A percentile compares a stretch with the other conserved stretches of the same genome.
Conservation (phyloP, 1,140 invertebrate species). For the Tenebrio molitor region DNA sequence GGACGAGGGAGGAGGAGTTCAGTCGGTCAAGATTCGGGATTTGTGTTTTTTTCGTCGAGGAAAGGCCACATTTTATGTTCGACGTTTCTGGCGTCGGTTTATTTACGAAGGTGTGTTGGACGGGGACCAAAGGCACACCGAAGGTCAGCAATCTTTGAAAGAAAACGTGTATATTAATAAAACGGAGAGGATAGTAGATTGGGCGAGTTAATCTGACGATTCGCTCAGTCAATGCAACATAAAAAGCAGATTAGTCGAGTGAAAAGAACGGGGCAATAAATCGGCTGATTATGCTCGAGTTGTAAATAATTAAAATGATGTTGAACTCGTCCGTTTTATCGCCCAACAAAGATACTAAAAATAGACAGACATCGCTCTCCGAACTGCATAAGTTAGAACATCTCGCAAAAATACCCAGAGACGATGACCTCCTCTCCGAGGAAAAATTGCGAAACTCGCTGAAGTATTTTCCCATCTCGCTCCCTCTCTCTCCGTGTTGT, state of each 20-base stretch:
- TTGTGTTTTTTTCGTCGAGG: no score
- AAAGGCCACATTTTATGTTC: no score
- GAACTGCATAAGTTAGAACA: neutral
- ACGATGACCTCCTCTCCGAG: constrained; percentile 4
- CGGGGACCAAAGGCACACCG: neutral
- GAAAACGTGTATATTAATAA: neutral
- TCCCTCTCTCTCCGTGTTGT: neutral
- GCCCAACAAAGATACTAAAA: neutral
- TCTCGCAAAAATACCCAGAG: neutral
- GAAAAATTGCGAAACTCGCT: neutral
- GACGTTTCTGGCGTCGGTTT: neutral
- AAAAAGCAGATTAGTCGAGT: neutral
- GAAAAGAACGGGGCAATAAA: neutral
- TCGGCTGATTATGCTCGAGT: neutral
- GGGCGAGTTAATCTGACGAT: neutral
- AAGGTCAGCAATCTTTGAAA: neutral
- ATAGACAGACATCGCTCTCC: neutral
- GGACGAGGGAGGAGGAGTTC: no score
- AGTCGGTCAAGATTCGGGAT: no score
- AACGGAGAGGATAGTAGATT: neutral
- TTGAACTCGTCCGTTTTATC: constrained; percentile 1
- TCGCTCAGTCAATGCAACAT: neutral
- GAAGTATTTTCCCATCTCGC: no score
- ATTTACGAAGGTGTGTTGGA: constrained; percentile 4
- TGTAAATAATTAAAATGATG: constrained; percentile 8